Evolutionary conservation across 1,140 invertebrate genomes (phyloP).

Genomic region (Dufourea novaeangliae): DNA sequence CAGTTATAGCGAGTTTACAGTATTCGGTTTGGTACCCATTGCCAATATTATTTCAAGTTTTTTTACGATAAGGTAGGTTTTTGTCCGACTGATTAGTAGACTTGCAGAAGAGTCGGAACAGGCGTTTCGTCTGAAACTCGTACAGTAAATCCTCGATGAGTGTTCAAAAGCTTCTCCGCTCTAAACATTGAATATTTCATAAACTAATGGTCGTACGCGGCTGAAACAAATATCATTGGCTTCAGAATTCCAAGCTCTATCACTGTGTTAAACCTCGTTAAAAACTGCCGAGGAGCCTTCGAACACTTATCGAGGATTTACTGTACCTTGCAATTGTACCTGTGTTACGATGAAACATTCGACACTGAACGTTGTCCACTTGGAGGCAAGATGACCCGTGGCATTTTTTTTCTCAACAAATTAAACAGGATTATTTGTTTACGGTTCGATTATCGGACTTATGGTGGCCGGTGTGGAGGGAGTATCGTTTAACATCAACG

Average conservation of each 20-base stretch:
- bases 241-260: no score
- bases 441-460: slow-evolving; percentile 46
- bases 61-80: not conserved
- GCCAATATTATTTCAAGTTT: not conserved
- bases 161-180: not conserved
- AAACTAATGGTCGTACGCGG: not conserved
- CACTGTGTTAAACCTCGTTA: no score
- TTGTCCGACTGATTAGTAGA: not conserved
- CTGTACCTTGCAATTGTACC: not conserved
- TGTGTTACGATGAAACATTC: not conserved
- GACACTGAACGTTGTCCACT: not conserved
- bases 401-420: not conserved
- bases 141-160: no score
- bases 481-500: slow-evolving; percentile 60
- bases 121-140: not conserved
- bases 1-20: no score
- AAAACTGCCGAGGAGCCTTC: no score
- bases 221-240: no score
- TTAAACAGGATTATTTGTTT: not conserved
- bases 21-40: no score
- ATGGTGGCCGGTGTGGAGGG: slow-evolving; percentile 46
- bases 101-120: not conserved
- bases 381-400: no score
- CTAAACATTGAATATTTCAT: not conserved
- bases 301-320: no score